Conservation (phyloP, 1,140 invertebrate genomes). For the Battus philenor region DNA sequence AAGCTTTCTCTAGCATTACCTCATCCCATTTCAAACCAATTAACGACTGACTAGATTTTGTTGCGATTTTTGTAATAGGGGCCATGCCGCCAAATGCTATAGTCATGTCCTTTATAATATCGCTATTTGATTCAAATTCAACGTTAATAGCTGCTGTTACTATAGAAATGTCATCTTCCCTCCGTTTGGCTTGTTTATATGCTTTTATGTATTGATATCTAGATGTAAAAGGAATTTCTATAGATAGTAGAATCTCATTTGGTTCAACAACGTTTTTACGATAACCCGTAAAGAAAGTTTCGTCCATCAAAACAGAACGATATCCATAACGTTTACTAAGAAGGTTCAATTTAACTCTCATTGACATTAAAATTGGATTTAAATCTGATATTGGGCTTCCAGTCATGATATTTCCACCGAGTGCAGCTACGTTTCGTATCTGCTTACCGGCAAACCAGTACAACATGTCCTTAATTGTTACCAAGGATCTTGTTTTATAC, state of each 20-base stretch:
- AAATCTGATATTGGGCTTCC: conserved; percentile 97
- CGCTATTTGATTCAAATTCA: conserved; percentile 77
- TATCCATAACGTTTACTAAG: conserved; percentile 67
- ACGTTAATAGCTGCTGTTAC: conserved; percentile 91
- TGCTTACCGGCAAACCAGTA: conserved; percentile 97
- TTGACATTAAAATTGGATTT: conserved; percentile 93
- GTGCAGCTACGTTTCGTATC: conserved; percentile 89
- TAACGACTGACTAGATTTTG: conserved; percentile 81
- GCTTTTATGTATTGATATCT: conserved; percentile 89
- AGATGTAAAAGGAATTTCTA: conserved; percentile 79
- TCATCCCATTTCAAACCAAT: conserved; percentile 86
- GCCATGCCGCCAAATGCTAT: conserved; percentile 95
- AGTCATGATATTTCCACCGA: conserved; percentile 97
- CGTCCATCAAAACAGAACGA: conserved; percentile 87
- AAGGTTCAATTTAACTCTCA: conserved; percentile 78
- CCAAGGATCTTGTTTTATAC: conserved; percentile 84
- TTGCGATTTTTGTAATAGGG: conserved; percentile 88
- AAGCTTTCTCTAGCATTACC: conserved; percentile 81
- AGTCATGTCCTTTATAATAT: conserved; percentile 79
- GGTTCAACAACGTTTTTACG: conserved; percentile 86
- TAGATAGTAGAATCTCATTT: conserved; percentile 88
- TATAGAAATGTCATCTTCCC: conserved; percentile 98
- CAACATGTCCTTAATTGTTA: conserved; percentile 89
- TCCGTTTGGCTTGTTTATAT: conserved; percentile 93
- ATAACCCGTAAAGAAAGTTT: conserved; percentile 93